Percentiles rank a stretch among this genome's conserved stretches.
Evolutionary conservation across 1,140 invertebrate species (phyloP).

Genomic region (Drosophila tsacasi): DNA sequence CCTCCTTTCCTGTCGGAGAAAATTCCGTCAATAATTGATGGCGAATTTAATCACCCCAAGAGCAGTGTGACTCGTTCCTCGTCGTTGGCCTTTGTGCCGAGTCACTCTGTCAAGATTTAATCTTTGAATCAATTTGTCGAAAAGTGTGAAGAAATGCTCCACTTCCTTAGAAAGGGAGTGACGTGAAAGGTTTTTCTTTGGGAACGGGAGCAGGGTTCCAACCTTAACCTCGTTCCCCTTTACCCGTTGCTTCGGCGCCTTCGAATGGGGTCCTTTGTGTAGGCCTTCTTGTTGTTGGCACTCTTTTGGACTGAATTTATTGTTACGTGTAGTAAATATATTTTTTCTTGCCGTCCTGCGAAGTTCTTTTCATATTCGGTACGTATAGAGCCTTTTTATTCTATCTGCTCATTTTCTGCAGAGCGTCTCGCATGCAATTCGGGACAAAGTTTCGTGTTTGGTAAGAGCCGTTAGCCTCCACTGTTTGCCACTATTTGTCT

Average conservation of each 20-base stretch:
- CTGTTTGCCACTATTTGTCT: constrained; percentile 36
- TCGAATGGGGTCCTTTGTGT: constrained; percentile 47
- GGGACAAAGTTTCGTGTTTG: constrained; percentile 60
- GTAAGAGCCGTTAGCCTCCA: constrained; percentile 45
- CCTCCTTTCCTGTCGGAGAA: not conserved
- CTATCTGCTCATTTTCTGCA: constrained; percentile 6
- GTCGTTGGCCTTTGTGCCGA: constrained; percentile 17
- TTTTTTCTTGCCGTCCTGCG: constrained; percentile 45
- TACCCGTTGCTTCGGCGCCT: not conserved
- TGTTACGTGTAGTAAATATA: constrained; percentile 74
- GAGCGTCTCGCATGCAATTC: constrained; percentile 42
- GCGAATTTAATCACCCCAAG: constrained; percentile 54
- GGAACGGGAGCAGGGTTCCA: constrained; percentile 32
- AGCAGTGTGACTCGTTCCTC: constrained; percentile 4
- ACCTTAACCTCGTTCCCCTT: constrained; percentile 20
- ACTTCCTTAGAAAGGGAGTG: constrained; percentile 27
- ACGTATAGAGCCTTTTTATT: constrained; percentile 8
- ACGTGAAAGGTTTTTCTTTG: constrained; percentile 60
- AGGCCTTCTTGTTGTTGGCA: constrained; percentile 49
- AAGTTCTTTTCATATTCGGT: constrained; percentile 32
- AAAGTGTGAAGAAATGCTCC: constrained; percentile 58
- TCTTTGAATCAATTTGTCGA: constrained; percentile 79
- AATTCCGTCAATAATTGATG: constrained; percentile 55
- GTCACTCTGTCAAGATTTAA: constrained; percentile 62
- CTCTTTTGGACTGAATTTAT: constrained; percentile 69